These are phyloP conservation scores for Pelecanus crispus DNA, from an alignment of 2,113 vertebrate genomes.

Conservation along the genomic window DNA sequence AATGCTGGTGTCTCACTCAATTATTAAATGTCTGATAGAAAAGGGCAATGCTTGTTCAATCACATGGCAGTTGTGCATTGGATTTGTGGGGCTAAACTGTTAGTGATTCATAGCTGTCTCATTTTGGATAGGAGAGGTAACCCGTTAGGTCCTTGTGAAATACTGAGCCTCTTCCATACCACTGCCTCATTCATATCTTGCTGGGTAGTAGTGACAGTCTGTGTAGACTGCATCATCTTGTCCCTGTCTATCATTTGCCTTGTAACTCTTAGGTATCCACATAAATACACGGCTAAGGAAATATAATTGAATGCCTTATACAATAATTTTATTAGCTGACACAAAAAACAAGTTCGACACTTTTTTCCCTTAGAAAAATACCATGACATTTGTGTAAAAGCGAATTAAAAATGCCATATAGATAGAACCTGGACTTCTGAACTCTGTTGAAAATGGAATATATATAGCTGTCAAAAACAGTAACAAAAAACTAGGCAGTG, in stretches of 20 bases:
- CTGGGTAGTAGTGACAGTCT: not conserved
- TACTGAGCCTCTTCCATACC: not conserved
- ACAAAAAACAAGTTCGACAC: constrained; percentile 5
- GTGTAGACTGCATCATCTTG: not conserved
- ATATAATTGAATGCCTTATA: constrained; percentile 21
- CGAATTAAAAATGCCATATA: constrained; percentile 54
- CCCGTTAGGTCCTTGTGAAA: not conserved
- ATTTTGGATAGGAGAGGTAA: not conserved
- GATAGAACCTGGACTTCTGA: constrained; percentile 40
- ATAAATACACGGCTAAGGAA: not conserved
- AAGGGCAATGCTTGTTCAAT: not conserved
- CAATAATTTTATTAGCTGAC: constrained; percentile 48
- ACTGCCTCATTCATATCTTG: not conserved
- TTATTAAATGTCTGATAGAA: not conserved
- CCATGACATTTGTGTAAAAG: constrained; percentile 51
- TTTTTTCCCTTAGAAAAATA: constrained; percentile 34
- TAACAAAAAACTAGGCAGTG: constrained; percentile 14
- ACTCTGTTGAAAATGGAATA: constrained; percentile 31
- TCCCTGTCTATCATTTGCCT: not conserved
- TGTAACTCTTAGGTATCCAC: not conserved
- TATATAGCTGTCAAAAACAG: constrained; percentile 27
- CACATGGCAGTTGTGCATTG: not conserved
- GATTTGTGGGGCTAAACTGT: not conserved
- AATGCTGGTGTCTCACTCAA: not conserved
- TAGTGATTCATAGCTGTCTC: not conserved